A percentile compares a stretch with the other conserved stretches of the same genome.
Conservation (phyloP, 2,888 invertebrate species). For the Perizoma affinitatum region DNA sequence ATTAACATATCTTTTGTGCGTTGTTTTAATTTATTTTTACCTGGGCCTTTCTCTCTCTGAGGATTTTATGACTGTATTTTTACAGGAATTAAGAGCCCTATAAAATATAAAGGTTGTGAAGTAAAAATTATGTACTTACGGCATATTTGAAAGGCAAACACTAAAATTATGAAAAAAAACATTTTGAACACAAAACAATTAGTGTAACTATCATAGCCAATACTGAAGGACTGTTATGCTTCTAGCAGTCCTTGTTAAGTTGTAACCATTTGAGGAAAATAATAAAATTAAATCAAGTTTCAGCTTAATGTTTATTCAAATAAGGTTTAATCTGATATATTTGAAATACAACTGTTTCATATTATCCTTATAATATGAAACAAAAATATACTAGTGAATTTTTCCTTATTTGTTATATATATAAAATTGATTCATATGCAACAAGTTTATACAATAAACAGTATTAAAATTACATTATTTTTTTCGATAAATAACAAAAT, state of each 20-base stretch:
- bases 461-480: not conserved
- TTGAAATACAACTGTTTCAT: not conserved
- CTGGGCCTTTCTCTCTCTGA: too few species aligned
- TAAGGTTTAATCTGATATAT: conserved; percentile 9
- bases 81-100: too few species aligned
- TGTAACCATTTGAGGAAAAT: conserved; percentile 11
- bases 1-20: not conserved
- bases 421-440: conserved; percentile 3
- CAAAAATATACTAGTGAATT: not conserved
- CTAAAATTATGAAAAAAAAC: conserved; percentile 9
- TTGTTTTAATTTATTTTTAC: too few species aligned
- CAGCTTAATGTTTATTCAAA: not conserved
- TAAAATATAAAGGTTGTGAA: too few species aligned
- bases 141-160: conserved; percentile 22
- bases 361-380: too few species aligned
- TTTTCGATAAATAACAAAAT: too few species aligned
- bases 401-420: conserved; percentile 16
- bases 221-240: conserved; percentile 5
- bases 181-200: conserved; percentile 19
- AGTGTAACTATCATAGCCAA: not conserved
- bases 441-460: not conserved
- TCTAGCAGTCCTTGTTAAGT: not conserved
- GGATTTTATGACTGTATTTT: too few species aligned
- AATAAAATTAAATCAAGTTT: not conserved
- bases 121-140: conserved; percentile 13